These are phyloP conservation scores for Rutpela maculata DNA, from an alignment of 2,888 invertebrate genomes.

Conservation along the genomic window DNA sequence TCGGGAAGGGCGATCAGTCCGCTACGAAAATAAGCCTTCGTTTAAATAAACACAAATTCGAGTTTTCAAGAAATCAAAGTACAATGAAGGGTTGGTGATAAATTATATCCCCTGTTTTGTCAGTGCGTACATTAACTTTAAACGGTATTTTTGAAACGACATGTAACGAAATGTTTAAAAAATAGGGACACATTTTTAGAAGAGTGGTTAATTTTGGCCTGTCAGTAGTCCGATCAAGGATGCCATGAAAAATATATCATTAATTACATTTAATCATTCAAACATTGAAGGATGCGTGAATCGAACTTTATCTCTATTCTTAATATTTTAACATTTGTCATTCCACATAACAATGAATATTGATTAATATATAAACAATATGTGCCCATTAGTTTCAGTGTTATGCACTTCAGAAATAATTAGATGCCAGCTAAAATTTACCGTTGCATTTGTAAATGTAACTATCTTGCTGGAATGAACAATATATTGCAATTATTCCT, in stretches of 20 bases:
- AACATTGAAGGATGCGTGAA: neutral
- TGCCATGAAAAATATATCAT: neutral
- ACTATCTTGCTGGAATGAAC: conserved; percentile 15
- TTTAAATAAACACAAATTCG: conserved; percentile 13
- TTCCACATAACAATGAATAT: too few relatives aligned
- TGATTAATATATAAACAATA: neutral
- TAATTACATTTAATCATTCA: neutral
- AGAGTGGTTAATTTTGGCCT: too few relatives aligned
- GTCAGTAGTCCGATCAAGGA: too few relatives aligned
- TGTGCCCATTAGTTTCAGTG: neutral
- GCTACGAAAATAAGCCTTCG: conserved; percentile 25
- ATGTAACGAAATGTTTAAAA: neutral
- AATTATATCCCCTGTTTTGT: neutral
- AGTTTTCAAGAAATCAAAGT: conserved; percentile 16
- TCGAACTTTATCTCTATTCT: neutral
- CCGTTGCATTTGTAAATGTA: conserved; percentile 9
- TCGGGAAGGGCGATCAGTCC: neutral
- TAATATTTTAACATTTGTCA: neutral
- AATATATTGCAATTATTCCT: conserved; percentile 37
- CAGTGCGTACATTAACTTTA: neutral
- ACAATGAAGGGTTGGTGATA: conserved; percentile 5
- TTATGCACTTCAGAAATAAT: conserved; percentile 13
- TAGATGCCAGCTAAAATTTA: neutral
- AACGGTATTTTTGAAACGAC: neutral
- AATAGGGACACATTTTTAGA: too few relatives aligned